phyloP scores from a whole-genome alignment of 2,888 invertebrate species.

The Tetanocera ferruginea region DNA sequence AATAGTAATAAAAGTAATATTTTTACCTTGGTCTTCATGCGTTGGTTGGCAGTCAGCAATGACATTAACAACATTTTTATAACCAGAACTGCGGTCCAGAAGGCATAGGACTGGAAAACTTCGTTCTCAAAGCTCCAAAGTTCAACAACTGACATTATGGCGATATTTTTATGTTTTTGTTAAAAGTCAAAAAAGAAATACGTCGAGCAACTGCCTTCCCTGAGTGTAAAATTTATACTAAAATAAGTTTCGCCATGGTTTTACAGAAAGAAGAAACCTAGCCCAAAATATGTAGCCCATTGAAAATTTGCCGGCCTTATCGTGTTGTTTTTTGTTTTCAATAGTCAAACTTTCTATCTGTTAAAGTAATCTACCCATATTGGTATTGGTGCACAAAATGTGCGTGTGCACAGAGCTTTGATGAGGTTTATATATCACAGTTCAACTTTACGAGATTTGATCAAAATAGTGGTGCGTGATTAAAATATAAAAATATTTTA shows the following conservation, averaged over 20 bases:
- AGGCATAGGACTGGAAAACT: conserved; percentile 68
- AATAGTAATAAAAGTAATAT: no score
- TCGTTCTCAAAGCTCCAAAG: conserved; percentile 59
- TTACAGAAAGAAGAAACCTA: neutral
- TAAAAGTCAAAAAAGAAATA: neutral
- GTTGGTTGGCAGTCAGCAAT: conserved; percentile 66
- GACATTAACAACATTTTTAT: conserved; percentile 70
- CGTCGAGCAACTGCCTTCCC: neutral
- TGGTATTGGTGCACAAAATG: no score
- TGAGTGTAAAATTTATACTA: neutral
- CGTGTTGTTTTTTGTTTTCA: no score
- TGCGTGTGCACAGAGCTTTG: no score
- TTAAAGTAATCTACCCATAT: no score
- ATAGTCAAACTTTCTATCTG: no score
- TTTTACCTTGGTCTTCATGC: conserved; percentile 69
- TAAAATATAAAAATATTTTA: no score
- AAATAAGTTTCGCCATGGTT: neutral
- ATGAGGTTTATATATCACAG: no score
- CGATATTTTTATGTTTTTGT: neutral
- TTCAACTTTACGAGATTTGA: no score
- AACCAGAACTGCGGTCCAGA: conserved; percentile 69
- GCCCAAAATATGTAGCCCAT: neutral
- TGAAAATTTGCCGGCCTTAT: neutral
- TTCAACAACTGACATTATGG: conserved; percentile 55
- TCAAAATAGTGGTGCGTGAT: no score